These are phyloP conservation scores for Limanda limanda DNA, from an alignment of 2,113 vertebrate species.

Conservation along the genomic window DNA sequence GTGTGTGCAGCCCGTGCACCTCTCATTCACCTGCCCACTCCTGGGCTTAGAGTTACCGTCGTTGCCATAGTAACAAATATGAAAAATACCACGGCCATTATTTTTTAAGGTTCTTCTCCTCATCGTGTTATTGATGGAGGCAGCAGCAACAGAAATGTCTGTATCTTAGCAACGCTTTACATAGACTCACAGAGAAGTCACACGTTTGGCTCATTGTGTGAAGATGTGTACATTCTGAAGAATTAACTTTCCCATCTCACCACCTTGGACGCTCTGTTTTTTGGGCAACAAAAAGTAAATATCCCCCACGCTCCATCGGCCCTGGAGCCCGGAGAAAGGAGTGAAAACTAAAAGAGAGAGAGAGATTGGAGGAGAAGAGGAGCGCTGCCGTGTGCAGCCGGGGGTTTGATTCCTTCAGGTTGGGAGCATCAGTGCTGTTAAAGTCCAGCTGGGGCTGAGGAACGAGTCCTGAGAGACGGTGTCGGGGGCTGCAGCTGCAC, in stretches of 20 bases:
- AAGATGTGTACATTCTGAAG: too few species aligned
- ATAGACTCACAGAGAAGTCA: background rate
- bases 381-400: background rate
- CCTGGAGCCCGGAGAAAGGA: background rate
- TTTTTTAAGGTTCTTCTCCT: slow-evolving; percentile 13
- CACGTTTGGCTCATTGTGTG: too few species aligned
- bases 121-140: slow-evolving; percentile 5
- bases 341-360: background rate
- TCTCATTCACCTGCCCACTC: slow-evolving; percentile 40
- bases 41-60: slow-evolving; percentile 20
- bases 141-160: background rate
- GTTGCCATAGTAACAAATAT: slow-evolving; percentile 57
- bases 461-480: slow-evolving; percentile 63
- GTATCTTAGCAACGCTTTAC: slow-evolving; percentile 30
- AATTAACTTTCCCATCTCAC: background rate
- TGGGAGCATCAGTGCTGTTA: slow-evolving; percentile 44
- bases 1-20: slow-evolving; percentile 6
- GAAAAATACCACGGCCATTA: slow-evolving; percentile 13
- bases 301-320: background rate
- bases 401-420: slow-evolving; percentile 44
- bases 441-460: slow-evolving; percentile 70
- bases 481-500: slow-evolving; percentile 71
- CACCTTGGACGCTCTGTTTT: background rate
- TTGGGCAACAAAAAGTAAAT: background rate
- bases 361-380: background rate